phyloP scores from a whole-genome alignment of 2,113 vertebrate genomes.

The Sebastes fasciatus region DNA sequence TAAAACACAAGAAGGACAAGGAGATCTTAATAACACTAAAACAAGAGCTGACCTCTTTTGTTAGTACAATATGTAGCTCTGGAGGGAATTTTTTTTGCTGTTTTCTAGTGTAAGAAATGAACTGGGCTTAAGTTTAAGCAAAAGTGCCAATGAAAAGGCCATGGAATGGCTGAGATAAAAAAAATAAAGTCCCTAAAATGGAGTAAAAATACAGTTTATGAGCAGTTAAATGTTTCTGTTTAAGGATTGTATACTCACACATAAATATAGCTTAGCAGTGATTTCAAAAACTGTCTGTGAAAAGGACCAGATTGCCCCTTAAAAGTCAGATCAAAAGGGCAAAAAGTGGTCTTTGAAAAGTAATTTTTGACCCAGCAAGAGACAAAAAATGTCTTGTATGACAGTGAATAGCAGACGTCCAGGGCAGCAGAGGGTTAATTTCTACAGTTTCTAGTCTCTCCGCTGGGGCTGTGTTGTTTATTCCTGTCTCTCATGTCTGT shows the following conservation, averaged over 20 bases:
- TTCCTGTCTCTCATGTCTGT: conserved; percentile 77
- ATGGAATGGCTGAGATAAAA: not conserved
- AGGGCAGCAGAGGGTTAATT: conserved; percentile 60
- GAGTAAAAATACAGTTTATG: not conserved
- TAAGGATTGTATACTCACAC: not conserved
- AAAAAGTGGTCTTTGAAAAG: not conserved
- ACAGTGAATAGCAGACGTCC: not conserved
- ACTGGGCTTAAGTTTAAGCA: not conserved
- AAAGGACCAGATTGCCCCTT: not conserved
- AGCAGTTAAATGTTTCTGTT: not conserved
- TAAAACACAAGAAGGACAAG: conserved; percentile 34
- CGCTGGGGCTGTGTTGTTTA: conserved; percentile 80
- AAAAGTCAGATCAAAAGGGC: not conserved
- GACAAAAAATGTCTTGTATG: not conserved
- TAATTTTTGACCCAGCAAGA: not conserved
- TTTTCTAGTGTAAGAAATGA: not conserved
- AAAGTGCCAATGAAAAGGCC: not conserved
- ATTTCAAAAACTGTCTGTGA: not conserved
- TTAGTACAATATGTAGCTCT: not conserved
- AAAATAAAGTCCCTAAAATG: not conserved
- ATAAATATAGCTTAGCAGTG: not conserved
- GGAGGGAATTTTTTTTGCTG: too few species aligned
- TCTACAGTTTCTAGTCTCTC: conserved; percentile 47
- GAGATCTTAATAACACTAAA: not conserved
- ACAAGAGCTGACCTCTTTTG: not conserved